Percentiles rank a stretch among this genome's conserved stretches.
These are phyloP conservation scores for Deilephila porcellus DNA, from an alignment of 2,888 invertebrate genomes.

Conservation along the genomic window DNA sequence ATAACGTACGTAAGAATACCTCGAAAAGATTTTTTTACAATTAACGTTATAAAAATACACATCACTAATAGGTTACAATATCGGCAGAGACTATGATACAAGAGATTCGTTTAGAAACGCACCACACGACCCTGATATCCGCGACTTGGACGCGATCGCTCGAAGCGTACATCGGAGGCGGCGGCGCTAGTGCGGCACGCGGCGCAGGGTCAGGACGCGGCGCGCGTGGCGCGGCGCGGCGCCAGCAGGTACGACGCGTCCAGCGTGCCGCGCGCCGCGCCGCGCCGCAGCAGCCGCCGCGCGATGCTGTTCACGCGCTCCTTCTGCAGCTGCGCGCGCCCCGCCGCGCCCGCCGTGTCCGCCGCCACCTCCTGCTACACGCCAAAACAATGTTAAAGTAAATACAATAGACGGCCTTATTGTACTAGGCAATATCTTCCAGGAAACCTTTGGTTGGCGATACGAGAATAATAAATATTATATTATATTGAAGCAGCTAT, in stretches of 20 bases:
- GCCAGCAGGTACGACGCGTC: constrained; percentile 75
- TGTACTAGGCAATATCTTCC: too few relatives aligned
- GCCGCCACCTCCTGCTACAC: constrained; percentile 1
- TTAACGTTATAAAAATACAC: constrained; percentile 39
- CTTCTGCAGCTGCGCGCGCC: constrained; percentile 58
- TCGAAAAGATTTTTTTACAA: constrained; percentile 16
- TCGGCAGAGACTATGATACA: constrained; percentile 28
- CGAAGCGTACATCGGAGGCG: neutral
- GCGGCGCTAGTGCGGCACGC: neutral
- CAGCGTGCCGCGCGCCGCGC: constrained; percentile 55
- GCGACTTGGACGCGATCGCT: too few relatives aligned
- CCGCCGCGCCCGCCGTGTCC: constrained; percentile 40
- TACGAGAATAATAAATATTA: too few relatives aligned
- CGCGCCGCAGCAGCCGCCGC: constrained; percentile 65
- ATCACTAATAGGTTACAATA: neutral
- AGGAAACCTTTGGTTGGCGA: too few relatives aligned
- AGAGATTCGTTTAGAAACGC: constrained; percentile 38
- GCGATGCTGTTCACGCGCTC: constrained; percentile 76
- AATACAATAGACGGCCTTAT: too few relatives aligned
- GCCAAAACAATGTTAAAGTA: neutral
- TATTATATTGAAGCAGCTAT: too few relatives aligned
- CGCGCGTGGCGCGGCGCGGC: constrained; percentile 48
- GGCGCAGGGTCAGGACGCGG: constrained; percentile 43
- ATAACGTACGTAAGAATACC: constrained; percentile 28
- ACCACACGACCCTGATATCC: neutral